Base-by-base conservation (phyloP, 2,113 vertebrate species). In the Garra rufa region DNA sequence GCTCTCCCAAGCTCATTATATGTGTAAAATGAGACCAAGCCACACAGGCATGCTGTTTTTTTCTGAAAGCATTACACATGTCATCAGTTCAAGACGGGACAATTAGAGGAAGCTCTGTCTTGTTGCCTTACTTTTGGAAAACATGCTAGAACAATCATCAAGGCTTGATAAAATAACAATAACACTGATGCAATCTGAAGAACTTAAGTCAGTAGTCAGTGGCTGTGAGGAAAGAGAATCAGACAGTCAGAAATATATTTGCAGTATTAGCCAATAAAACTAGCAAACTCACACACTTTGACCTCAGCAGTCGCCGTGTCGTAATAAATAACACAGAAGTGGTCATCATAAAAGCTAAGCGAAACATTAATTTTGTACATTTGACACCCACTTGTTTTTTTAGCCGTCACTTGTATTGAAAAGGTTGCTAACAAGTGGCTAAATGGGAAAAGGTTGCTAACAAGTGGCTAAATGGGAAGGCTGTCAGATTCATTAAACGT, bases 91-190 rank as follows among this genome's bases (percentile, higher is more conserved):
- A 52, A 26, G 28, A 78, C 55, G 3, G 61, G 41, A 94, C 92
- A 93, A 92, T 92, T 63, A 87, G 81, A 14, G 92, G 93, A 94
- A 94, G 88, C 85, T 81, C 67, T 85, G 81, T 69, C 82, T 82
- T 83, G 88, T 90, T 19, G 75, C 73, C 30, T 74, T 84, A 81
- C 76, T 85, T 90, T 89, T 46, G 26, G 71, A 85, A 76, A 89
- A 88, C 52, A 71, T 34, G 57, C 19, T 15, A 73, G 67, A 91
- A 92, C 89, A 92, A 92, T 90, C 89, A 91, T 34, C 44, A 34
- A 74, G 19, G 74, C 41, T 70, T 52, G 19, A 43, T 41, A 9
- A 11, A 57, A 73, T 30, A 81, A 76, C 80, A 73, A 75, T 76
- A 77, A 34, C 44, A 63, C 44, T 81, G 82, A 82, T 82, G 73